Evolutionary conservation across 2,797 vertebrate genomes (phyloP).

Genomic region (Lophius americanus): DNA sequence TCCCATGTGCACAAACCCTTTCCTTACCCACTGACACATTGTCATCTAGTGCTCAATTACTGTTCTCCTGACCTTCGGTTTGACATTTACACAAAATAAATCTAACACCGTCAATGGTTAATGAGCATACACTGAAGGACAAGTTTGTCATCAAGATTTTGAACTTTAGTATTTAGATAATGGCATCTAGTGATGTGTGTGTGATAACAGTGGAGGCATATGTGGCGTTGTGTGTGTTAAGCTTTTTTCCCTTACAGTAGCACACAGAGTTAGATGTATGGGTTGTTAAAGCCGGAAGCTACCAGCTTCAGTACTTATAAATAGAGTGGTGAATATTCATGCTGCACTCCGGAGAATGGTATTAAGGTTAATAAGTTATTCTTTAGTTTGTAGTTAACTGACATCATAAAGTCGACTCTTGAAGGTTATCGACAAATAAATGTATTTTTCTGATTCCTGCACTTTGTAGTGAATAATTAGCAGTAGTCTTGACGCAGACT

Average conservation of each 20-base stretch:
- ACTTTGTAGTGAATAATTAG: slow-evolving; percentile 4
- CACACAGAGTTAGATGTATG: slow-evolving; percentile 2
- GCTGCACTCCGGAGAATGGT: slow-evolving; percentile 3
- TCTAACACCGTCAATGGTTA: slow-evolving; percentile 61
- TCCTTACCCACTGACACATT: slow-evolving; percentile 22
- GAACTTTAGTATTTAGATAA: slow-evolving; percentile 52
- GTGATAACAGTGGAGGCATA: slow-evolving; percentile 28
- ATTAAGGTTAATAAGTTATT: slow-evolving; percentile 27
- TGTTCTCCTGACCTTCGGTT: slow-evolving; percentile 53
- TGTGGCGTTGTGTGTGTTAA: too few relatives aligned
- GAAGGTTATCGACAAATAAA: slow-evolving; percentile 8
- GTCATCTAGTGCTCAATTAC: slow-evolving; percentile 34
- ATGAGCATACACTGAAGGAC: slow-evolving; percentile 67
- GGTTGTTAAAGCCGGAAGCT: slow-evolving; percentile 16
- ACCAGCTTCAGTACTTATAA: slow-evolving; percentile 30
- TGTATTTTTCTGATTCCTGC: slow-evolving; percentile 2
- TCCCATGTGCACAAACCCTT: slow-evolving; percentile 6
- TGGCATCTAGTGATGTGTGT: slow-evolving; percentile 50
- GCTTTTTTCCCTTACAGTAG: slow-evolving; percentile 15
- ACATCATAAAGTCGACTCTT: neutral
- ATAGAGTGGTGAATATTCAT: slow-evolving; percentile 35
- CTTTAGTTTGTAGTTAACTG: slow-evolving; percentile 11
- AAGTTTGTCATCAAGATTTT: slow-evolving; percentile 57
- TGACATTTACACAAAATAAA: slow-evolving; percentile 61
- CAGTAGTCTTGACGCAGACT: neutral